Evolutionary conservation across 2,888 invertebrate species (phyloP).

Genomic region (Nemotelus pantherinus): DNA sequence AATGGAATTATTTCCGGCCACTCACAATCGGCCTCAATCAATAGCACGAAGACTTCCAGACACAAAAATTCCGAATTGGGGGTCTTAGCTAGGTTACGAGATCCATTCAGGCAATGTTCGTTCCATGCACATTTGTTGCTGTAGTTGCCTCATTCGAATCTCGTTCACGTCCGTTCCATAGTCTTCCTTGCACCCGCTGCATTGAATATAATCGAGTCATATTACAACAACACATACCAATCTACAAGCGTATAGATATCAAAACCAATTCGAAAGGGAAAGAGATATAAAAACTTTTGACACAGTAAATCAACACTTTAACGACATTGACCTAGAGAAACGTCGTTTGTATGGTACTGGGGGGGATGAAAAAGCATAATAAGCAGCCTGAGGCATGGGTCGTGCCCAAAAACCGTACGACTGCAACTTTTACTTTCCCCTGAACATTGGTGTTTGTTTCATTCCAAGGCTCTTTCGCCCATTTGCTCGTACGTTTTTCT

Average conservation of each 20-base stretch:
- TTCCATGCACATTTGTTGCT: no score
- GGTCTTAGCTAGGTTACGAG: neutral
- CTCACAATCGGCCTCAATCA: neutral
- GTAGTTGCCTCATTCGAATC: neutral
- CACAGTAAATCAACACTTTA: conserved; percentile 57
- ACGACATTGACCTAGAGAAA: conserved; percentile 56
- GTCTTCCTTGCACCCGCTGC: neutral
- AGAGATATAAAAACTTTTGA: conserved; percentile 54
- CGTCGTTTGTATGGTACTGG: conserved; percentile 9
- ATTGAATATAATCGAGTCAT: conserved; percentile 34
- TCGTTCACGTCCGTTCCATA: neutral
- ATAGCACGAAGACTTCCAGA: conserved; percentile 2
- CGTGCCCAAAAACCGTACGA: conserved; percentile 29
- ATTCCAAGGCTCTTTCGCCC: conserved; percentile 43
- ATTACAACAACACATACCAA: conserved; percentile 12
- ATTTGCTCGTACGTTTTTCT: conserved; percentile 39
- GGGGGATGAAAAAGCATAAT: neutral
- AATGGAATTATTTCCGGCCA: conserved; percentile 27
- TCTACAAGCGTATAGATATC: conserved; percentile 15
- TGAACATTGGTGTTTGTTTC: conserved; percentile 45
- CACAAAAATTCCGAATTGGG: conserved; percentile 14
- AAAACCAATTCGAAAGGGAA: conserved; percentile 35
- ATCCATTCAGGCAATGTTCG: no score
- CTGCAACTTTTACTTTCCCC: conserved; percentile 50
- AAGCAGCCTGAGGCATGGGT: neutral